These are phyloP conservation scores for Opisthograptis luteolata DNA, from an alignment of 2,888 invertebrate species.

Conservation along the genomic window DNA sequence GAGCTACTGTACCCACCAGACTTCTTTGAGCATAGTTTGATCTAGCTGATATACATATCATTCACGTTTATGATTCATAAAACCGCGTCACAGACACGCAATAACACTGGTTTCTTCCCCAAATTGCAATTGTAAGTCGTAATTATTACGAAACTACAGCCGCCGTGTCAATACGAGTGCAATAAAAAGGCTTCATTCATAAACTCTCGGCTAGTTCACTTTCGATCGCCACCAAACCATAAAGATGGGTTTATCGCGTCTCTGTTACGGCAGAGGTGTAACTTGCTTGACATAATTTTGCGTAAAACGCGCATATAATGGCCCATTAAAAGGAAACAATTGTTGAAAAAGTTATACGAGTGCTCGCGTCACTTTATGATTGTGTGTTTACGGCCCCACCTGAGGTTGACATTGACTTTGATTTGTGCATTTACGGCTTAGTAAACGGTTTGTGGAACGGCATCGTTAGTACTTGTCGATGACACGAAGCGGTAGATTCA, in stretches of 20 bases:
- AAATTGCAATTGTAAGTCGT: slow-evolving; percentile 74
- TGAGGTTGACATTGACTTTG: slow-evolving; percentile 83
- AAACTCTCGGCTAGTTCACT: slow-evolving; percentile 71
- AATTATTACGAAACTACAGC: slow-evolving; percentile 76
- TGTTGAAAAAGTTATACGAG: slow-evolving; percentile 84
- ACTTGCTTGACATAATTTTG: slow-evolving; percentile 83
- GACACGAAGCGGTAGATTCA: slow-evolving; percentile 21
- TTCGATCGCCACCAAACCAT: slow-evolving; percentile 78
- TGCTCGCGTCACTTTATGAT: slow-evolving; percentile 82
- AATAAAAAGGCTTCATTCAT: slow-evolving; percentile 82
- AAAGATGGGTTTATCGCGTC: slow-evolving; percentile 81
- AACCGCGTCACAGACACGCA: slow-evolving; percentile 73
- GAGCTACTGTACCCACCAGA: slow-evolving; percentile 23
- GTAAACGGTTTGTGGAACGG: slow-evolving; percentile 65
- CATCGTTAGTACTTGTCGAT: slow-evolving; percentile 49
- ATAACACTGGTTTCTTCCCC: slow-evolving; percentile 75
- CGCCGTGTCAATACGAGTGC: slow-evolving; percentile 77
- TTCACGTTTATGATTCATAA: slow-evolving; percentile 81
- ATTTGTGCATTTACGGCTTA: slow-evolving; percentile 80
- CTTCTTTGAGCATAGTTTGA: slow-evolving; percentile 47
- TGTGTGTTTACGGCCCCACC: slow-evolving; percentile 80
- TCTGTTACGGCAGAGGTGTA: slow-evolving; percentile 80
- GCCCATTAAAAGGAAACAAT: slow-evolving; percentile 84
- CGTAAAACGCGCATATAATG: slow-evolving; percentile 83
- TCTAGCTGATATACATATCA: slow-evolving; percentile 71